Evolutionary conservation across 1,140 invertebrate species (phyloP), one percentile per base, ranked within the genome.

Genomic region (Drosophila nigromelanica): DNA sequence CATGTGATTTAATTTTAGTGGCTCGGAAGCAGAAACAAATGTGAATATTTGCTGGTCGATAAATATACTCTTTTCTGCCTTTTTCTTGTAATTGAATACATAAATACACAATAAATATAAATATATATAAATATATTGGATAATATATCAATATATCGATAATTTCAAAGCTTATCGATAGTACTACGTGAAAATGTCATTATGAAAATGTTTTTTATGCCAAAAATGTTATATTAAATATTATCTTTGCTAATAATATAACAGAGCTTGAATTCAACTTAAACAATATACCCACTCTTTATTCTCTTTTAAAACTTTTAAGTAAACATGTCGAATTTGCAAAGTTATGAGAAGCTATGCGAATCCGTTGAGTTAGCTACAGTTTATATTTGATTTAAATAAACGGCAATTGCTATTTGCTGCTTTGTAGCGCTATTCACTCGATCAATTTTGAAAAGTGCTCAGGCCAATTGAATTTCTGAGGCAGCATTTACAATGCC

Each of bases 361-460:
- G 39, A 39, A 18, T 8, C 7, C 12, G 30, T 12, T 69, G 12
- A 51, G n/a, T 24, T 39, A 18, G 15, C 21, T 40, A n/a, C 8
- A 48, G 30, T n/a, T 62, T 54, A 11, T 42, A 50, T 71, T 64
- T 70, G 60, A 63, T 68, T 58, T 54, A 62, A 66, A 66, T 72
- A 60, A 73, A 54, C 66, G 80, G 66, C 50, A 62, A 73, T 76
- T 85, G 78, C 75, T 51, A 79, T 69, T 77, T 74, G 61, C 66
- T 78, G 55, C 70, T 58, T 69, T 83, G 67, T 83, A 77, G 48
- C 62, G 63, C 76, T 73, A 73, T 78, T 78, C 82, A 78, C 63
- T 87, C 82, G 72, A 86, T 86, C 78, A 82, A 86, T 78, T 86
- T 86, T 69, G 72, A 73, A 87, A 87, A 82, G 78, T 87, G 75